Percentiles rank a stretch among this genome's conserved stretches.
phyloP scores from a whole-genome alignment of 2,113 vertebrate species.

The Sylvilagus bachmani region DNA sequence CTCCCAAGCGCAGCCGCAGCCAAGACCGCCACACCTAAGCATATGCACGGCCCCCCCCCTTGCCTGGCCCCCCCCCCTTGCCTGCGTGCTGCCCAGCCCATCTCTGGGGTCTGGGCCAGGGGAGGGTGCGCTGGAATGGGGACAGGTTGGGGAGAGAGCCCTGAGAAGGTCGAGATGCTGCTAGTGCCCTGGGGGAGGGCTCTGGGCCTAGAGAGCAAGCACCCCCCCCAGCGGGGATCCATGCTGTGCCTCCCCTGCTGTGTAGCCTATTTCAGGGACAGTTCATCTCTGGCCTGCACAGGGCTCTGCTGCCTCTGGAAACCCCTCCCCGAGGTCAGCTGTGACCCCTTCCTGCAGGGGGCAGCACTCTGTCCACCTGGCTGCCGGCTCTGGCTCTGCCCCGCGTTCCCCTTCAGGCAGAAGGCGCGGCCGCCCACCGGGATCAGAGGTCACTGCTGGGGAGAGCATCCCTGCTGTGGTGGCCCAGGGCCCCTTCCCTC shows the following conservation, averaged over 20 bases:
- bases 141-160: not conserved
- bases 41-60: not conserved
- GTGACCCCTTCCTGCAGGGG: not conserved
- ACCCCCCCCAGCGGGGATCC: not conserved
- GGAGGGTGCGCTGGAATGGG: not conserved
- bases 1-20: not conserved
- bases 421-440: not conserved
- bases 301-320: not conserved
- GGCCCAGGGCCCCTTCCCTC: not conserved
- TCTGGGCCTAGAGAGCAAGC: not conserved
- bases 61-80: not conserved
- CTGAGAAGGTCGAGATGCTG: not conserved
- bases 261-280: not conserved
- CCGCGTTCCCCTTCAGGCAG: not conserved
- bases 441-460: fast-evolving
- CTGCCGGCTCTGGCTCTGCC: not conserved
- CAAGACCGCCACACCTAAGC: too few species aligned
- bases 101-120: not conserved
- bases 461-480: not conserved
- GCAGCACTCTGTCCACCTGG: too few species aligned
- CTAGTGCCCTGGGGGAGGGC: not conserved
- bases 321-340: fast-evolving
- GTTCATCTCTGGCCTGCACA: not conserved
- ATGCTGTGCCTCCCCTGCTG: not conserved
- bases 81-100: not conserved